phyloP scores from a whole-genome alignment of 2,888 invertebrate genomes.

The Marronus borbonicus region DNA sequence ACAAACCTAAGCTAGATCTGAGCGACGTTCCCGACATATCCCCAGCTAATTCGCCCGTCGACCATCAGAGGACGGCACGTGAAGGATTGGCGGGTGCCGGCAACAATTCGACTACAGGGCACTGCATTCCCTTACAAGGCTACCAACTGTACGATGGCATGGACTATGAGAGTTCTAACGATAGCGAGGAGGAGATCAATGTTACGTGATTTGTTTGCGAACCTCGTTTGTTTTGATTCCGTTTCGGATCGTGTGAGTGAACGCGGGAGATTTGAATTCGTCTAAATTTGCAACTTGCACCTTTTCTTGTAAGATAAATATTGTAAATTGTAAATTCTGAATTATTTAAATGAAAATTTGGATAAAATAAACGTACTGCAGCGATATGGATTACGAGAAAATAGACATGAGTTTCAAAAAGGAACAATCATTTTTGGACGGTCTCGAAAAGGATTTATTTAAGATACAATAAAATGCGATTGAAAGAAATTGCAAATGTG shows the following conservation, averaged over 20 bases:
- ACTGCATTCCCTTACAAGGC: slow-evolving; percentile 58
- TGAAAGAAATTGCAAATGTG: too few species aligned
- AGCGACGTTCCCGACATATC: slow-evolving; percentile 75
- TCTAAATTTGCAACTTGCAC: neutral
- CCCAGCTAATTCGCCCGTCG: slow-evolving; percentile 68
- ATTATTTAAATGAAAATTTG: neutral
- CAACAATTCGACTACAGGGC: slow-evolving; percentile 51
- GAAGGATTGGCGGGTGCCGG: slow-evolving; percentile 36
- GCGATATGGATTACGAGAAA: neutral
- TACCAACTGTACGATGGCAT: slow-evolving; percentile 69
- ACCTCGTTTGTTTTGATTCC: too few species aligned
- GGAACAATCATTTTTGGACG: too few species aligned
- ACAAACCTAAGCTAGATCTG: slow-evolving; percentile 79
- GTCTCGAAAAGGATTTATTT: too few species aligned
- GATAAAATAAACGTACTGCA: neutral
- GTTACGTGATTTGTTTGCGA: slow-evolving; percentile 81
- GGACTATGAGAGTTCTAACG: slow-evolving; percentile 73
- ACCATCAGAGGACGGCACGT: slow-evolving; percentile 59
- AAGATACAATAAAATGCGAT: too few species aligned
- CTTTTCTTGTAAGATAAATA: slow-evolving; percentile 1
- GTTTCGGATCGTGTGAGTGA: too few species aligned
- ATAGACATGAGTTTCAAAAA: neutral
- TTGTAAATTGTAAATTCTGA: slow-evolving; percentile 16
- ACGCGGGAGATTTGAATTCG: neutral
- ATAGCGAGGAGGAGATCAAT: slow-evolving; percentile 88